Percentiles rank a stretch among this genome's conserved stretches.
These are phyloP conservation scores for Gymnogyps californianus DNA, from an alignment of 2,113 vertebrate genomes.

Conservation along the genomic window DNA sequence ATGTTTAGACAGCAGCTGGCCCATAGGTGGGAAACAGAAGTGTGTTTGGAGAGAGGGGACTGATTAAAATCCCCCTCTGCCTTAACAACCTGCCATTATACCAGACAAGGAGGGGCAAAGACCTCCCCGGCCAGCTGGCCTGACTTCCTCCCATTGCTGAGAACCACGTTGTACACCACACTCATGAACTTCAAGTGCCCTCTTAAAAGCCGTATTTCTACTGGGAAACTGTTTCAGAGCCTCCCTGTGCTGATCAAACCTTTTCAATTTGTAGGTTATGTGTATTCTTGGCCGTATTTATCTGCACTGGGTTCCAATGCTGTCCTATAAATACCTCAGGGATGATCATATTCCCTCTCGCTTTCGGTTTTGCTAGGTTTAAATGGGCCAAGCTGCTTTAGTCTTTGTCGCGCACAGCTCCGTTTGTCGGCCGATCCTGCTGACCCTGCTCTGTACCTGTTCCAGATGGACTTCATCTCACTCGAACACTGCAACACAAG, in stretches of 20 bases:
- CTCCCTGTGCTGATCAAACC: not conserved
- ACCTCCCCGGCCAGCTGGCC: not conserved
- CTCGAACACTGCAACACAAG: rapidly evolving
- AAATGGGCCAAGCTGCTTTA: constrained; percentile 45
- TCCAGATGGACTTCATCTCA: constrained; percentile 27
- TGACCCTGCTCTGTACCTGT: constrained; percentile 3
- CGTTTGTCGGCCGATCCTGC: not conserved
- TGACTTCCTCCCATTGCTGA: not conserved
- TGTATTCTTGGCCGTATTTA: constrained; percentile 37
- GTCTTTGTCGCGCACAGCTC: not conserved
- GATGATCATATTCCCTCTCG: constrained; percentile 37
- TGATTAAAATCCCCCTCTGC: not conserved
- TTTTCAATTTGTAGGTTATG: constrained; percentile 11
- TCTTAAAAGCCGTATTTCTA: not conserved
- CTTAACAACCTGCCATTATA: not conserved
- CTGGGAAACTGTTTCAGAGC: not conserved
- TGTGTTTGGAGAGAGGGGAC: not conserved
- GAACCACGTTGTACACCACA: not conserved
- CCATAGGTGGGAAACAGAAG: not conserved
- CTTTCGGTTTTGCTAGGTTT: constrained; percentile 24
- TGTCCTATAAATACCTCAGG: constrained; percentile 44
- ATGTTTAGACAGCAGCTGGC: not conserved
- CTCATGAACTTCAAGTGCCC: not conserved
- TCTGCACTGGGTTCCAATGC: not conserved
- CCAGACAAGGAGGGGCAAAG: not conserved